These are phyloP conservation scores for Sardinella longiceps DNA, from an alignment of 2,797 vertebrate genomes.

Conservation along the genomic window DNA sequence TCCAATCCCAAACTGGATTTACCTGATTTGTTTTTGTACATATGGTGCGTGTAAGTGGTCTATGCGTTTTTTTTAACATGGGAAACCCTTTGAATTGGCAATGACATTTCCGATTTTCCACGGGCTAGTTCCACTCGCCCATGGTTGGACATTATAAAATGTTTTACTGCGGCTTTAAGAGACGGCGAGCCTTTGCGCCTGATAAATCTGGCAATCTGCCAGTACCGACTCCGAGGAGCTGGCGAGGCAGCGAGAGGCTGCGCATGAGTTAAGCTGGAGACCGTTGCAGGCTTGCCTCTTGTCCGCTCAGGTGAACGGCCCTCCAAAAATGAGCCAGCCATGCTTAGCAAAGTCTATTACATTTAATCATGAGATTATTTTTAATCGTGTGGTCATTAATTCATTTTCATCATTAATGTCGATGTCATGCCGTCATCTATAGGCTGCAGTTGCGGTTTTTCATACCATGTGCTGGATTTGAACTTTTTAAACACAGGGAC, in stretches of 20 bases:
- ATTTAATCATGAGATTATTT: background rate
- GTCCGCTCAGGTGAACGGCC: background rate
- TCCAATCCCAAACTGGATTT: background rate
- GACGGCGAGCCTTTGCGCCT: conserved; percentile 16
- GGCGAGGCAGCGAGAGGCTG: conserved; percentile 16
- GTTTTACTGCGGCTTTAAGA: conserved; percentile 43
- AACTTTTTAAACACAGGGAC: too few relatives aligned
- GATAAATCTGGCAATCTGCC: conserved; percentile 32
- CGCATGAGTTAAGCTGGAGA: background rate
- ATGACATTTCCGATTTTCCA: background rate
- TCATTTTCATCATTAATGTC: background rate
- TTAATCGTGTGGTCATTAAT: background rate
- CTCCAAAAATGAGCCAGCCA: background rate
- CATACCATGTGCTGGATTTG: too few relatives aligned
- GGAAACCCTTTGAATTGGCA: conserved; percentile 5
- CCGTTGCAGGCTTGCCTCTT: background rate
- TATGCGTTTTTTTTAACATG: background rate
- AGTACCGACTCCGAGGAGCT: conserved; percentile 19
- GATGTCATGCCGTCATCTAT: background rate
- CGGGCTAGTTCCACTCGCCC: background rate
- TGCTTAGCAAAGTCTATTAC: background rate
- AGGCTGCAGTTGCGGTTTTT: background rate
- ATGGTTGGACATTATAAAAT: conserved; percentile 35
- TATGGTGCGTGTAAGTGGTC: background rate
- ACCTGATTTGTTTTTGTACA: background rate